A percentile compares a stretch with the other conserved stretches of the same genome.
These are phyloP conservation scores for Plectus sambesii DNA, from an alignment of 1,140 invertebrate species.

Conservation along the genomic window DNA sequence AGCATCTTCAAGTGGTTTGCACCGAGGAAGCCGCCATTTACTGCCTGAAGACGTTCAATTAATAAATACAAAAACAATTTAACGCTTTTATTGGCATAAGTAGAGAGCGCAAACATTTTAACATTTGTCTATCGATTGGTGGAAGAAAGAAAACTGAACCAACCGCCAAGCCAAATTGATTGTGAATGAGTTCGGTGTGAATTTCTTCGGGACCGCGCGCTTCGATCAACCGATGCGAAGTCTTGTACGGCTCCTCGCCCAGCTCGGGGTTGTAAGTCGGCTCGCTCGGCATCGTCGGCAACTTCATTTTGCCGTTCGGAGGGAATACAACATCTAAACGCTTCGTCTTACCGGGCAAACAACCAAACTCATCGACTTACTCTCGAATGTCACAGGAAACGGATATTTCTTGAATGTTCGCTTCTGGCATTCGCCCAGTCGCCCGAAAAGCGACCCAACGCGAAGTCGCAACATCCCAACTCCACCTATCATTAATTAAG, in stretches of 20 bases:
- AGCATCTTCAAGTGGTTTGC: conserved; percentile 1
- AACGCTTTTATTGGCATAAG: no score
- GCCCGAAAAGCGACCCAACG: no score
- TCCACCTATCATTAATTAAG: no score
- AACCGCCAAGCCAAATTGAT: conserved; percentile 39
- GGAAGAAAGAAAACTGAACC: conserved; percentile 22
- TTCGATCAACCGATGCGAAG: conserved; percentile 37
- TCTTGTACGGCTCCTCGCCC: conserved; percentile 35
- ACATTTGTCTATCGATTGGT: no score
- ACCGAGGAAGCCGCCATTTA: not conserved
- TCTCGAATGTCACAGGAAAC: conserved; percentile 36
- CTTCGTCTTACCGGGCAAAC: conserved; percentile 10
- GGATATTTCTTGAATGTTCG: conserved; percentile 25
- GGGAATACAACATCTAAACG: conserved; percentile 42
- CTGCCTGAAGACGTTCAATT: no score
- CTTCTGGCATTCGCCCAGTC: no score
- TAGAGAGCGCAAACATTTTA: no score
- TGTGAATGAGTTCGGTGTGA: conserved; percentile 40
- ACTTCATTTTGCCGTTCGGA: conserved; percentile 36
- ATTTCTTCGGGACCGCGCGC: conserved; percentile 39
- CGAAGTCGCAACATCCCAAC: no score
- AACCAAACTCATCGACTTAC: conserved; percentile 17
- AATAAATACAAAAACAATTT: no score
- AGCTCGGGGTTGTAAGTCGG: conserved; percentile 32
- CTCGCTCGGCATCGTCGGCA: conserved; percentile 39